Evolutionary conservation across 92 coral and sea anemone species (phyloP).

Genomic region (Phymanthus crucifer): DNA sequence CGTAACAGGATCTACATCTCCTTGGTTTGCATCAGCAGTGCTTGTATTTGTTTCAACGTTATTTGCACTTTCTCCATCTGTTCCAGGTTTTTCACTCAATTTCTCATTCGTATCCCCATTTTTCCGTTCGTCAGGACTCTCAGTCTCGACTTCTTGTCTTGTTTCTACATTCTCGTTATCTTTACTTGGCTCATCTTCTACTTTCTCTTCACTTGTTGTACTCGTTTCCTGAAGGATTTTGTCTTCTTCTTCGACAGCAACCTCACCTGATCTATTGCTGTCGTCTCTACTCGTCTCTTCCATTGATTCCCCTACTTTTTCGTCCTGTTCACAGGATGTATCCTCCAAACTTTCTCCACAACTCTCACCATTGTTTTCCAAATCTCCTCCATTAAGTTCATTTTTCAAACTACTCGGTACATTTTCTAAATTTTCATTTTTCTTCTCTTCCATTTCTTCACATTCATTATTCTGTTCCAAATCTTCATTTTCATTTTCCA

Average conservation of each 20-base stretch:
- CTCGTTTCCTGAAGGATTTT: not conserved
- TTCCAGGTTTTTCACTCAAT: not conserved
- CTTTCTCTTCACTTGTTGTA: not conserved
- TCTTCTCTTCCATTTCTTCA: not conserved
- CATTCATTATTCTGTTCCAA: not conserved
- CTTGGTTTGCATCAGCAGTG: not conserved
- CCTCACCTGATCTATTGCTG: not conserved
- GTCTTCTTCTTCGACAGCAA: not conserved
- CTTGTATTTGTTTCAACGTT: not conserved
- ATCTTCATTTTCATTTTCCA: not conserved
- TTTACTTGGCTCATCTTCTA: not conserved
- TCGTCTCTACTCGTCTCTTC: not conserved
- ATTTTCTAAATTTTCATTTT: not conserved
- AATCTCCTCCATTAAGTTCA: not conserved
- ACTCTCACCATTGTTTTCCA: not conserved
- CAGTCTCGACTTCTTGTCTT: not conserved
- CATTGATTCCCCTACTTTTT: not conserved
- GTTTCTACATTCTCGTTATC: not conserved
- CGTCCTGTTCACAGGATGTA: not conserved
- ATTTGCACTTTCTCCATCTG: not conserved
- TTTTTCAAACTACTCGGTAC: not conserved
- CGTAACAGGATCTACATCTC: not conserved
- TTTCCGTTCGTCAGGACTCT: not conserved
- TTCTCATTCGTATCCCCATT: not conserved
- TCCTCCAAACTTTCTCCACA: not conserved